A percentile compares a stretch with the other conserved stretches of the same genome.
Conservation (phyloP, 1,140 invertebrate genomes). For the Copidosoma floridanum region DNA sequence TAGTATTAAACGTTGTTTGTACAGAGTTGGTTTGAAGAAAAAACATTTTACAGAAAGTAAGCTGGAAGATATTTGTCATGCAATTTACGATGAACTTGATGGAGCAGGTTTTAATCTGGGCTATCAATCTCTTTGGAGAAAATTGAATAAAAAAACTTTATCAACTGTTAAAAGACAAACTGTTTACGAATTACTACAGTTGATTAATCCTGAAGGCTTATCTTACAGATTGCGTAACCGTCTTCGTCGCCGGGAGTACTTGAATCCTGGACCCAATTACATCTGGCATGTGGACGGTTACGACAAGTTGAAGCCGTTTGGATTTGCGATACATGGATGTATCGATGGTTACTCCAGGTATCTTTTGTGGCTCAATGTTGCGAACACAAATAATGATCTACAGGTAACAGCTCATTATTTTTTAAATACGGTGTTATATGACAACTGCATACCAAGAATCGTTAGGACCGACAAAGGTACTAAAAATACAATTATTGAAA, state of each 20-base stretch:
- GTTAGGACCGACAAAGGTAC: too few species aligned
- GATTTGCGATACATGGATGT: conserved; percentile 38
- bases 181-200: conserved; percentile 9
- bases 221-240: conserved; percentile 2
- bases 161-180: conserved; percentile 11
- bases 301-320: conserved; percentile 41
- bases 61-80: background rate
- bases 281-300: too few species aligned
- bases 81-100: background rate
- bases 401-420: conserved; percentile 31
- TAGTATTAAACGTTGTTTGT: background rate
- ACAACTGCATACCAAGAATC: background rate
- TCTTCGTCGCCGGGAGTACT: conserved; percentile 30
- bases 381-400: conserved; percentile 34
- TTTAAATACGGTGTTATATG: conserved; percentile 23
- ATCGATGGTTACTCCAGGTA: conserved; percentile 40
- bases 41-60: conserved; percentile 1
- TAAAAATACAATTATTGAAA: conserved; percentile 15
- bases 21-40: background rate
- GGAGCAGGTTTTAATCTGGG: conserved; percentile 6
- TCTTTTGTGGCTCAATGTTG: conserved; percentile 37
- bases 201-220: conserved; percentile 20
- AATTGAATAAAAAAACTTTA: conserved; percentile 4
- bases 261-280: conserved; percentile 14
- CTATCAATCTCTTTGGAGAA: conserved; percentile 8